phyloP scores from a whole-genome alignment of 2,888 invertebrate genomes.

The Adineta ricciae region DNA sequence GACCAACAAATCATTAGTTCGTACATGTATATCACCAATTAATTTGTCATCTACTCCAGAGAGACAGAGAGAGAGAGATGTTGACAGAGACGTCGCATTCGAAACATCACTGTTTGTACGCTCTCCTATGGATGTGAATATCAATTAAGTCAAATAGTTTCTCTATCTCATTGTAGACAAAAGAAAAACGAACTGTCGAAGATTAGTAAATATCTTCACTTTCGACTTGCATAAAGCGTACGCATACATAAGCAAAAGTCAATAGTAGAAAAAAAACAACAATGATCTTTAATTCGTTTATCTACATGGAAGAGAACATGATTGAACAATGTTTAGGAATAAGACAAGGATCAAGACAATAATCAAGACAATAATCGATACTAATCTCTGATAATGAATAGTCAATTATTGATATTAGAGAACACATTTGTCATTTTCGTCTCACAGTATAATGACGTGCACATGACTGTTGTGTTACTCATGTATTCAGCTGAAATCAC shows the following conservation, averaged over 20 bases:
- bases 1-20: constrained; percentile 2
- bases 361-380: neutral
- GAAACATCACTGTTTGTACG: neutral
- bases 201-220: neutral
- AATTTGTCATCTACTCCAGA: neutral
- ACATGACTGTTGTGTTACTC: neutral
- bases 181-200: neutral
- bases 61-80: neutral
- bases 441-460: neutral
- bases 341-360: neutral
- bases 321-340: neutral
- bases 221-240: neutral
- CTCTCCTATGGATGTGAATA: neutral
- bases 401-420: neutral
- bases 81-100: neutral
- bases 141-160: neutral
- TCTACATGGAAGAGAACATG: neutral
- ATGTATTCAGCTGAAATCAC: neutral
- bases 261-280: neutral
- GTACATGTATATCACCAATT: neutral
- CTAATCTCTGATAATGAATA: neutral
- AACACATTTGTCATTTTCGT: neutral
- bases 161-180: neutral
- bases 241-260: neutral
- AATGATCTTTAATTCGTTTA: neutral